These are phyloP conservation scores for Pemphredon lugubris DNA, from an alignment of 2,888 invertebrate species.

Conservation along the genomic window DNA sequence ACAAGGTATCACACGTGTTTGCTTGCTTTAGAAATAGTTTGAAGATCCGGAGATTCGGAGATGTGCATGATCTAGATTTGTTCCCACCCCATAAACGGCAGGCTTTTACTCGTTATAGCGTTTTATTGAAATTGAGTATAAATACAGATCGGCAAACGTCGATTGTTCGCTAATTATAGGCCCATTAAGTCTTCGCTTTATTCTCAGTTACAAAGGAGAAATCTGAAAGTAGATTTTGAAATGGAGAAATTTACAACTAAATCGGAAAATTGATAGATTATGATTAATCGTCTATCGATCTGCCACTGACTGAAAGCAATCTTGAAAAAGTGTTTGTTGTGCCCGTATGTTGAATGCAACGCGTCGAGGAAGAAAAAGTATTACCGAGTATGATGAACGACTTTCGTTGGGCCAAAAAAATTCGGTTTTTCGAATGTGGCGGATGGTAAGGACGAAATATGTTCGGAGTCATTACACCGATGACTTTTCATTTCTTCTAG, in stretches of 20 bases:
- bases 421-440: background rate
- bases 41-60: no score
- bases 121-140: no score
- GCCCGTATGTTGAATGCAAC: constrained; percentile 22
- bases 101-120: no score
- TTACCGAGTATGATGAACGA: constrained; percentile 40
- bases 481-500: background rate
- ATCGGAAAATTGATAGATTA: constrained; percentile 45
- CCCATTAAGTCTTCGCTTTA: background rate
- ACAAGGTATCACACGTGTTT: no score
- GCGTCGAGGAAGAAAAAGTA: constrained; percentile 9
- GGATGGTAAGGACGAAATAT: no score
- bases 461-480: constrained; percentile 3
- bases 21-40: no score
- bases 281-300: constrained; percentile 41
- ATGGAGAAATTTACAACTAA: constrained; percentile 19
- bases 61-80: no score
- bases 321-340: constrained; percentile 33
- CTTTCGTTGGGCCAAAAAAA: constrained; percentile 20
- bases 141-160: background rate
- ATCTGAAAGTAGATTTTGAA: constrained; percentile 16
- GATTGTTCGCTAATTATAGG: background rate
- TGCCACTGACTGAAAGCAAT: constrained; percentile 27
- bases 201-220: background rate
- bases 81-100: no score